Conservation (phyloP, 2,888 invertebrate species). For the Cyrtodaria siliqua region DNA sequence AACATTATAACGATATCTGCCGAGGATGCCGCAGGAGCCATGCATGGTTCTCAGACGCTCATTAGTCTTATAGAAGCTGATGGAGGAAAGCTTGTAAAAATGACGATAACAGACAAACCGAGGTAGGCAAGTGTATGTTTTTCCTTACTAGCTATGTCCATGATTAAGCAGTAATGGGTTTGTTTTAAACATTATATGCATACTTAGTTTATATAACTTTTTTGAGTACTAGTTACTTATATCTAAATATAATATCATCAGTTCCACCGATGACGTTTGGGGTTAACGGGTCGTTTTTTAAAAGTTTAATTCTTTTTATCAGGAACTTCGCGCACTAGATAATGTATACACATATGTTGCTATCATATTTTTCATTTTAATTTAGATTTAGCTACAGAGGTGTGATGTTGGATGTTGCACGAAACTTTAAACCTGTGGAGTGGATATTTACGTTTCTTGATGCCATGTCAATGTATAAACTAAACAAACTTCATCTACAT, state of each 20-base stretch:
- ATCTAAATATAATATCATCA: too few species aligned
- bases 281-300: too few species aligned
- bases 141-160: too few species aligned
- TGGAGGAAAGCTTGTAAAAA: constrained; percentile 11
- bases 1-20: constrained; percentile 63
- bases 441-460: constrained; percentile 75
- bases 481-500: constrained; percentile 84
- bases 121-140: constrained; percentile 40
- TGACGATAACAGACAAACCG: constrained; percentile 62
- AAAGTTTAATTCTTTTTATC: too few species aligned
- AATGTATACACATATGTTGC: too few species aligned
- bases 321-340: too few species aligned
- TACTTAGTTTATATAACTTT: too few species aligned
- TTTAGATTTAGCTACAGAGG: constrained; percentile 72
- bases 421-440: constrained; percentile 79
- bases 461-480: constrained; percentile 82
- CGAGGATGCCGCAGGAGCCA: constrained; percentile 65
- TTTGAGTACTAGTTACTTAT: too few species aligned
- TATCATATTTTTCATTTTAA: background rate
- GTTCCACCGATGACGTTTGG: too few species aligned
- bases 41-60: constrained; percentile 77
- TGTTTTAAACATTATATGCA: too few species aligned
- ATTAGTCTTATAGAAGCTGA: constrained; percentile 47
- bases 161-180: too few species aligned
- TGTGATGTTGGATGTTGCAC: constrained; percentile 72